Evolutionary conservation across 2,113 vertebrate species (phyloP).

Genomic region (Platichthys stellatus): DNA sequence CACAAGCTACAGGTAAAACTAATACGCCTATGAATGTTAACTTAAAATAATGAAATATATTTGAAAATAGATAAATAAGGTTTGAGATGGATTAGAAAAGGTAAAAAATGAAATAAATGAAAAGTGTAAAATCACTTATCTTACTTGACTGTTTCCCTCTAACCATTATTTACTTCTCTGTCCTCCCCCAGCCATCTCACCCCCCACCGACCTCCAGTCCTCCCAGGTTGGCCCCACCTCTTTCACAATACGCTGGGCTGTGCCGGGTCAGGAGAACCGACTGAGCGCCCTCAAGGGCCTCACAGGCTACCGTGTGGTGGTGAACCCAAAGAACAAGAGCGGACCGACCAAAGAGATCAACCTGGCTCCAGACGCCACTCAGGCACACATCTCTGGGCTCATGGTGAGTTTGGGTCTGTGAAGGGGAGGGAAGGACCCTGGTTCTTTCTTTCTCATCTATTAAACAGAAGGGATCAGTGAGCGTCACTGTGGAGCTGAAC

Average conservation of each 20-base stretch:
- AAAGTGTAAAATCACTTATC: too few relatives aligned
- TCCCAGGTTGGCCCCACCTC: slow-evolving; percentile 89
- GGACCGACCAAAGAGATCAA: slow-evolving; percentile 94
- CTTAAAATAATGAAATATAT: not conserved
- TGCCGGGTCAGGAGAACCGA: slow-evolving; percentile 79
- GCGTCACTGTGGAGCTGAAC: not conserved
- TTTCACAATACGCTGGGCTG: slow-evolving; percentile 86
- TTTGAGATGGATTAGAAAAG: not conserved
- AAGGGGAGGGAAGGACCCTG: not conserved
- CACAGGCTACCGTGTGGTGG: slow-evolving; percentile 92
- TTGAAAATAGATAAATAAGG: too few relatives aligned
- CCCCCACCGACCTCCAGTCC: slow-evolving; percentile 91
- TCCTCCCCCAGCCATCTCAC: slow-evolving; percentile 86
- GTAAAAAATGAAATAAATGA: too few relatives aligned
- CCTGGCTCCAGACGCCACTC: slow-evolving; percentile 89
- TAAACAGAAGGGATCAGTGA: not conserved
- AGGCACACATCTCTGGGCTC: slow-evolving; percentile 88
- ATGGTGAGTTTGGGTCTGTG: slow-evolving; percentile 85
- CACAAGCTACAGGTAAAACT: slow-evolving; percentile 91
- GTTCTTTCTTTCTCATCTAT: too few relatives aligned
- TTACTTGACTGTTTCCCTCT: not conserved
- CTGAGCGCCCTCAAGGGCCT: slow-evolving; percentile 74
- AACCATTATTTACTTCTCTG: not conserved
- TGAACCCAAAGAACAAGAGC: slow-evolving; percentile 92
- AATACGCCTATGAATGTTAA: not conserved